Base-by-base conservation (phyloP, 37 sponge, comb jelly and placozoan genomes). In the Ephydatia muelleri region DNA sequence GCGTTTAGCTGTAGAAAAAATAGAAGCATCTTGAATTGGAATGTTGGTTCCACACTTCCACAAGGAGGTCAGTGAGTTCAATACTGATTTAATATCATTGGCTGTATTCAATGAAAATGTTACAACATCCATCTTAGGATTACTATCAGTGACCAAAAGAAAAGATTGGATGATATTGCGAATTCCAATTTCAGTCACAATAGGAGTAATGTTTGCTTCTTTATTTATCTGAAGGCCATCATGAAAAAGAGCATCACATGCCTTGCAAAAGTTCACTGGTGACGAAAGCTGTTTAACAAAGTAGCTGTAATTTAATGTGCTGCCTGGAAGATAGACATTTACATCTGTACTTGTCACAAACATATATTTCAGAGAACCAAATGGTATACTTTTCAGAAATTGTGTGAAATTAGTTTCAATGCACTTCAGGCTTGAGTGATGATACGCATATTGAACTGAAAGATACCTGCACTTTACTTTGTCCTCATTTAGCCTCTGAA, bases 401-500 rank as follows among this genome's bases (percentile, higher is more conserved):
- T 74, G 27, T 33, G 32, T 33, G 13, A 74, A 74, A 25, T 74
- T 19, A 2, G 3, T 25, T 74, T 74, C 34, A 74, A 74, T 25
- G n/a, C 27, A 33, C 37, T 31, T 34, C 36, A 74, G 6, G 13
- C 75, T 36, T 74, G 75, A 33, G 36, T 74, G 75, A 74, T 74
- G 75, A 11, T 74, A 74, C 5, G 75, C 75, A 74, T 74, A 74
- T 25, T 35, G 25, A 74, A 74, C 38, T 36, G 32, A 23, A 11
- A 74, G 36, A 8, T 34, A 35, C n/a, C 75, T 31, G 75, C 36
- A 74, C 38, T 74, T 74, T 23, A 74, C 36, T 25, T 23, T 34
- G 75, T 31, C 36, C 6, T 31, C 32, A 74, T 31, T 2, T 33
- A 74, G 36, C 36, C n/a, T 33, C 32, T 28, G n/a, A 5, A 35